These are phyloP conservation scores for Lepidotrigona ventralis DNA, from an alignment of 1,140 invertebrate genomes.

Conservation along the genomic window DNA sequence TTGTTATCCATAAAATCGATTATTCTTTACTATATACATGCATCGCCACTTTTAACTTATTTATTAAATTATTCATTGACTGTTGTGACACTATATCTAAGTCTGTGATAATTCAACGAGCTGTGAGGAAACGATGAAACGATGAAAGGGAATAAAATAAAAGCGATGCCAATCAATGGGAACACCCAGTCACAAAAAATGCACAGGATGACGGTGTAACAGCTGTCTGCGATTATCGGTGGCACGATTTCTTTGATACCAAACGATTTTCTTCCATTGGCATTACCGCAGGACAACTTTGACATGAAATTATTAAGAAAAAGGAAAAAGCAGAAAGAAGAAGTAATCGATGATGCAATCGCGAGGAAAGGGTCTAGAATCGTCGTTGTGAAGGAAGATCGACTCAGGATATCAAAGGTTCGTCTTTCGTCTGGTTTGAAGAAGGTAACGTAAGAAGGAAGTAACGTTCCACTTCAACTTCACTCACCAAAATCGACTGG, in stretches of 20 bases:
- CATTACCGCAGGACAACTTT: background rate
- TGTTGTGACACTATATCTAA: background rate
- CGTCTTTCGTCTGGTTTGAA: too few relatives aligned
- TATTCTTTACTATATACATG: background rate
- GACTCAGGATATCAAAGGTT: background rate
- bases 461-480: background rate
- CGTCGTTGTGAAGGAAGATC: background rate
- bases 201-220: conserved; percentile 23
- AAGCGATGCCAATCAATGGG: background rate
- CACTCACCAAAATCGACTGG: conserved; percentile 74
- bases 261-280: too few relatives aligned
- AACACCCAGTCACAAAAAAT: background rate
- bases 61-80: background rate
- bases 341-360: background rate
- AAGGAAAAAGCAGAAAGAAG: background rate
- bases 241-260: background rate
- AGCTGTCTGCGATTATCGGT: conserved; percentile 29
- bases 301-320: background rate
- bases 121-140: background rate
- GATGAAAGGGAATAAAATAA: background rate
- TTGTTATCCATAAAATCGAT: background rate
- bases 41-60: background rate
- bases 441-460: background rate
- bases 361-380: background rate
- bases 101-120: too few relatives aligned